Base-by-base conservation (phyloP, 2,888 invertebrate genomes). In the Gnatocerus cornutus region DNA sequence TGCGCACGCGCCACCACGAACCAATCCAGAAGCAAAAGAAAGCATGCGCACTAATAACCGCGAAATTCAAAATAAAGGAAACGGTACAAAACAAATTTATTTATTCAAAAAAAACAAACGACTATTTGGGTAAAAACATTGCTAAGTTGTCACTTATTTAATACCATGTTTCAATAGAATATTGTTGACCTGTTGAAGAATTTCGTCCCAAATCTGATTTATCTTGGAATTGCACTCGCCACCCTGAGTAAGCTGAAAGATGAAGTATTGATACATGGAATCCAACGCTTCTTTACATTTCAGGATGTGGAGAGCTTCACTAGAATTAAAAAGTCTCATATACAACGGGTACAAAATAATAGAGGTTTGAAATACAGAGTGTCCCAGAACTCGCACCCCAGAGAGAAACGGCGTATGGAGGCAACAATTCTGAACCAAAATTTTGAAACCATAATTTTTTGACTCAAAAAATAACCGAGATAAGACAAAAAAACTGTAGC, bases 281-380 rank as follows among this genome's bases (percentile, higher is more conserved):
- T 74, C 74, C 37, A 85, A 48, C 0, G 78, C 78, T 55, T 80
- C 71, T 74, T 83, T 84, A 72, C 82, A 83, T 29, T 78, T 74
- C 16, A 77, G 66, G 39, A 85, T 69, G 13, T 74, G 41, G 1
- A 85, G 78, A 0, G 88, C 88, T 82, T 88, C 86, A 30, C 91
- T 91, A 84, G 48, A 87, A 87, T 72, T 73, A 69, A 78, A 76
- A 76, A 1, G 21, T 21, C n/a, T n/a, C n/a, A n/a, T n/a, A n/a
- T n/a, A n/a, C n/a, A n/a, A n/a, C n/a, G n/a, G n/a, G n/a, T n/a
- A 56, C 75, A 78, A 85, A 85, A 30, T 13, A 13, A 37, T 29
- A 29, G n/a, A n/a, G n/a, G n/a, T n/a, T n/a, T n/a, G n/a, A n/a
- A n/a, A n/a, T n/a, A n/a, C n/a, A n/a, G n/a, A n/a, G n/a, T n/a